Evolutionary conservation across 2,888 invertebrate genomes (phyloP).

Genomic region (Acheta domesticus): DNA sequence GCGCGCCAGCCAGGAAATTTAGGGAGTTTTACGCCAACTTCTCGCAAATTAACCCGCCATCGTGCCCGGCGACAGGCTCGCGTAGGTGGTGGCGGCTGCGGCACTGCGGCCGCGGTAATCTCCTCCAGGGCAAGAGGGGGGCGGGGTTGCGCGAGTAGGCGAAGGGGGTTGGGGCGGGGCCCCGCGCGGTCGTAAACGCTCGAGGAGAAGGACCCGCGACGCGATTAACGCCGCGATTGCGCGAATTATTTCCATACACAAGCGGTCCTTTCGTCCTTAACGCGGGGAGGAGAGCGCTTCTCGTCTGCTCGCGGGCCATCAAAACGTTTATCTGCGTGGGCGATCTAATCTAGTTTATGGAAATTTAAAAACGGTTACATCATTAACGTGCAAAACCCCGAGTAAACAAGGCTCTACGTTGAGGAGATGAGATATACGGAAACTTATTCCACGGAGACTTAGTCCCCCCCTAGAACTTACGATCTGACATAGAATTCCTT

Average conservation of each 20-base stretch:
- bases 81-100: too few relatives aligned
- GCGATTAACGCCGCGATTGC: background rate
- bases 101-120: too few relatives aligned
- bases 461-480: too few relatives aligned
- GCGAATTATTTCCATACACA: conserved; percentile 10
- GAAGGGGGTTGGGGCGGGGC: too few relatives aligned
- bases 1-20: background rate
- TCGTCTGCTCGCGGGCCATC: background rate
- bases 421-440: background rate
- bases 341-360: background rate
- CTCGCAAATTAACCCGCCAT: background rate
- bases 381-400: background rate
- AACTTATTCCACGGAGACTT: background rate
- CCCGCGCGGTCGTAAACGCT: too few relatives aligned
- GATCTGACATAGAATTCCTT: too few relatives aligned
- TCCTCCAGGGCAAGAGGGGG: too few relatives aligned
- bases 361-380: background rate
- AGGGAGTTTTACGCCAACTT: background rate
- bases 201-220: background rate
- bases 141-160: too few relatives aligned
- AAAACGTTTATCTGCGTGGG: background rate
- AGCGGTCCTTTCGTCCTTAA: background rate
- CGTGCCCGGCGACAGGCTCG: background rate
- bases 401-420: too few relatives aligned
- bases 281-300: background rate